Evolutionary conservation across 2,888 invertebrate genomes (phyloP), one percentile per base, ranked within the genome.

Genomic region (Mylabris sibirica): DNA sequence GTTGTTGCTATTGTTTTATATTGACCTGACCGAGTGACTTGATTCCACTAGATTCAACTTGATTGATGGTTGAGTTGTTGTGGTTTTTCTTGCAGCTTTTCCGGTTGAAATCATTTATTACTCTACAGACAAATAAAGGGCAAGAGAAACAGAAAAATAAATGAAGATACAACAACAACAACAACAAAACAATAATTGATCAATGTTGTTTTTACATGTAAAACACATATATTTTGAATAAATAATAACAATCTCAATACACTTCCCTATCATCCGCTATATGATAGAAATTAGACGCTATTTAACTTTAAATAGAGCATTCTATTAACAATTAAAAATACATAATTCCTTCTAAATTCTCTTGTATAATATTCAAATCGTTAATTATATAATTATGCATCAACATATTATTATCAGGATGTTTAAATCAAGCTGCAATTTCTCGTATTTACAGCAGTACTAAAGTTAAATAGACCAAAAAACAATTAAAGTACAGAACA

Each of bases 241-340:
- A n/a, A n/a, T 26, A 26, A 5, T 5, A 26, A 26, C 26, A 5
- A 5, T 26, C 5, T 26, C 26, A 26, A n/a, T n/a, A n/a, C 8
- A 12, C 2, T 11, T 12, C n/a, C 5, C 41, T 1, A 49, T 22
- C 17, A 49, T 20, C 49, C 4, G 44, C 2, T 22, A 20, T 22
- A 20, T 20, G 9, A 20, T 49, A 24, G 22, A 22, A 14, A 53
- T 53, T 64, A 59, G 35, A 38, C 64, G 64, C 64, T 59, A 38
- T 59, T 64, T 64, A 59, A 59, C n/a, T 64, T 53, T 41, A 20
- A 74, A 75, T 74, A 74, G 72, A 60, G 74, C 75, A 73, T 74
- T 75, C 75, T 74, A 77, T 77, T 76, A 74, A 38, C 59, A 38
- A 64, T 41, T 64, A 38, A 34, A 61, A 34, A 60, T 12, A 53